Base-by-base conservation (phyloP, 2,797 vertebrate genomes). In the Acanthopagrus latus region DNA sequence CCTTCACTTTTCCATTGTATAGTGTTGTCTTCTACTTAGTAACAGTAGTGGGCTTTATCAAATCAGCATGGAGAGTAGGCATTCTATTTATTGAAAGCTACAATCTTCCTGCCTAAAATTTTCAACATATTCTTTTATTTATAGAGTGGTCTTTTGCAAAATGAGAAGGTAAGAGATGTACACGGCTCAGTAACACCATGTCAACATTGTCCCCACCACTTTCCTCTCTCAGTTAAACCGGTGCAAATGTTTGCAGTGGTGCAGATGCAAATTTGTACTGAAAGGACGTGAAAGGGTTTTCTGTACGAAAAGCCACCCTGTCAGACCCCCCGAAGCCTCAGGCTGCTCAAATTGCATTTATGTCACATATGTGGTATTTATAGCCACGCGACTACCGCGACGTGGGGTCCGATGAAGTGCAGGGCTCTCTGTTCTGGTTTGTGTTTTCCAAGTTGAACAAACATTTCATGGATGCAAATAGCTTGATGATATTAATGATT, bases 71-170 rank as follows among this genome's bases (percentile, higher is more conserved):
- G 97, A 97, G 98, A 96, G 96, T 97, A 98, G 97, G 97, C 95
- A 96, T 97, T 97, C 96, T 97, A 89, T 97, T 97, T 96, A 96
- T 95, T 97, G 95, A 98, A 96, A 96, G 94, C 95, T 97, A 96
- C 97, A 96, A 96, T 99, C 97, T 97, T 97, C 97, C 95, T 99
- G 97, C 97, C 98, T 99, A 99, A 99, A 99, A 97, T 97, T 98
- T 97, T 99, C 97, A 99, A 99, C 97, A 96, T 99, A 99, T 99
- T 99, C 96, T 99, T 98, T 99, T 99, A 98, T 99, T 99, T 99
- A 97, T 99, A 99, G 98, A 99, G 96, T 98, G 98, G 97, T 99
- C 98, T 99, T 97, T 97, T 99, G 98, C 98, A 99, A 99, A 99
- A 99, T 99, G 97, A 98, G 95, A 99, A 99, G 98, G 98, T 99